Percentiles rank a stretch among this genome's conserved stretches.
Evolutionary conservation across 2,113 vertebrate genomes (phyloP).

Genomic region (Mastomys natalensis): DNA sequence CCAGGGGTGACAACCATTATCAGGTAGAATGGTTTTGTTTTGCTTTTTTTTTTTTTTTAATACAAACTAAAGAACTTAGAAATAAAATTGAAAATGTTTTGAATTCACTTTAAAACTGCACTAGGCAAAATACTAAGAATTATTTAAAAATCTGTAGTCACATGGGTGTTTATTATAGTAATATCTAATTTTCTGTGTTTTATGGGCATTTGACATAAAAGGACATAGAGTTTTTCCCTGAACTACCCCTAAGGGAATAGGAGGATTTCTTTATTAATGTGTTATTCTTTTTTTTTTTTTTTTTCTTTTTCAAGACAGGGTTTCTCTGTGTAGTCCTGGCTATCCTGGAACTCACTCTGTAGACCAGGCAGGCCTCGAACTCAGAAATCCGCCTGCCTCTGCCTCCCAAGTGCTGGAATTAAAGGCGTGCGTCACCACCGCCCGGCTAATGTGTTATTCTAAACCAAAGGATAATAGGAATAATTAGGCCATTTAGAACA

Average conservation of each 20-base stretch:
- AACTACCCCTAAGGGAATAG: not conserved
- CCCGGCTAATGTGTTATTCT: not conserved
- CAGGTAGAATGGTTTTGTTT: not conserved
- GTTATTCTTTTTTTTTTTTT: not conserved
- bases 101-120: constrained; percentile 29
- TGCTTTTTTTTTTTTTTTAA: not conserved
- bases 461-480: not conserved
- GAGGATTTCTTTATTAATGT: not conserved
- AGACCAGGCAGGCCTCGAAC: too few relatives aligned
- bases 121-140: not conserved
- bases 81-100: constrained; percentile 32
- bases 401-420: too few relatives aligned
- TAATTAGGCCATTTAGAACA: not conserved
- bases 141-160: not conserved
- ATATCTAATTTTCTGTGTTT: constrained; percentile 4
- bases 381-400: too few relatives aligned
- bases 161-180: not conserved
- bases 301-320: too few relatives aligned
- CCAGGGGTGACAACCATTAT: constrained; percentile 21
- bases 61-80: constrained; percentile 29
- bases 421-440: too few relatives aligned
- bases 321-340: too few relatives aligned
- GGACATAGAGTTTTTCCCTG: not conserved
- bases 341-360: too few relatives aligned
- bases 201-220: constrained; percentile 27